Evolutionary conservation across 2,888 invertebrate genomes (phyloP).

Genomic region (Rhodophaea formosa): DNA sequence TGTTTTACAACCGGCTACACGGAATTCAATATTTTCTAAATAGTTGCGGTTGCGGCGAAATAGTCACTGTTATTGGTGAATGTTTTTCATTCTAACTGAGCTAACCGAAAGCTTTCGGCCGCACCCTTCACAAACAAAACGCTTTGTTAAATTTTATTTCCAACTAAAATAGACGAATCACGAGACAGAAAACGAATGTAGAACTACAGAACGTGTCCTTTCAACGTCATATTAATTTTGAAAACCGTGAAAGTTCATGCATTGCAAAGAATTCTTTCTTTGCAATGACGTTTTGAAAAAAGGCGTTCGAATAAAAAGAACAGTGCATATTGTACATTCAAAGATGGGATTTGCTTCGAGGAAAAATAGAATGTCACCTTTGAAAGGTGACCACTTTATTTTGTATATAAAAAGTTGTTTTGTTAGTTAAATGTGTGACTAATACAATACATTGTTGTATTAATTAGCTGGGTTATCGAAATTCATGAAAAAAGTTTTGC

Average conservation of each 20-base stretch:
- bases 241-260: constrained; percentile 9
- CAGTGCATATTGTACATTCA: background rate
- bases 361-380: constrained; percentile 1
- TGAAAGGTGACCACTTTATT: background rate
- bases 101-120: background rate
- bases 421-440: background rate
- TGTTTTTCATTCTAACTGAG: background rate
- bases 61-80: background rate
- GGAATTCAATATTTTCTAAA: constrained; percentile 2
- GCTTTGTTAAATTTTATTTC: background rate
- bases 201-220: background rate
- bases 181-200: constrained; percentile 1
- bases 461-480: no score
- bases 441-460: background rate
- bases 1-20: constrained; percentile 4
- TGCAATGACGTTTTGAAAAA: background rate
- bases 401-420: background rate
- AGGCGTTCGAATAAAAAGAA: constrained; percentile 1
- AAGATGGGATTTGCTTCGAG: constrained; percentile 9
- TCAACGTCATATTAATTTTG: constrained; percentile 6
- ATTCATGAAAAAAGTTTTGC: no score
- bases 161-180: background rate
- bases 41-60: background rate
- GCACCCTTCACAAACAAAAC: background rate
- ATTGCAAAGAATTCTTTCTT: background rate